Conservation (phyloP, 2,797 vertebrate species). For the Schizopygopsis malacanthus region DNA sequence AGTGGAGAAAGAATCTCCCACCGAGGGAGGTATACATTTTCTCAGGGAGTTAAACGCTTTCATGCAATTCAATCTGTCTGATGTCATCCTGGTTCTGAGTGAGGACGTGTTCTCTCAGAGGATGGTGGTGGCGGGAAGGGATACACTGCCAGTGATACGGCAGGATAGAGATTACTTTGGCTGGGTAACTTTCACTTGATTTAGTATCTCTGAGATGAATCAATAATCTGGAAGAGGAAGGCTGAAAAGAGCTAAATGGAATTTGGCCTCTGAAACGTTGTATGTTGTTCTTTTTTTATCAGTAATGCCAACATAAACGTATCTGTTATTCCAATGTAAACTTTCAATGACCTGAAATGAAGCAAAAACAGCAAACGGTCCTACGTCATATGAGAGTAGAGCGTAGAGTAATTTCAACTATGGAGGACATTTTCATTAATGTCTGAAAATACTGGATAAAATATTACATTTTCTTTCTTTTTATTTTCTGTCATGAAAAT, state of each 20-base stretch:
- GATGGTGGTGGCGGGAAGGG: neutral
- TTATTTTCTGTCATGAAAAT: neutral
- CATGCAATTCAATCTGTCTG: conserved; percentile 53
- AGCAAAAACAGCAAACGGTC: neutral
- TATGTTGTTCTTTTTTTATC: neutral
- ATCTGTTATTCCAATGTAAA: neutral
- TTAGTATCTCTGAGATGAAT: neutral
- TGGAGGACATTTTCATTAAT: neutral
- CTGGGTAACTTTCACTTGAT: conserved; percentile 11
- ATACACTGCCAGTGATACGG: conserved; percentile 6
- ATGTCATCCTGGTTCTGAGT: conserved; percentile 48
- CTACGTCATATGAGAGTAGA: neutral
- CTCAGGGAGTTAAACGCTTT: conserved; percentile 50
- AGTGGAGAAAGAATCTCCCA: conserved; percentile 33
- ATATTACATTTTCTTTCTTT: neutral
- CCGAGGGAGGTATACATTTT: conserved; percentile 59
- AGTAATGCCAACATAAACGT: neutral
- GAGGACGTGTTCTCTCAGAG: conserved; percentile 25
- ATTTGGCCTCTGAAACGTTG: neutral
- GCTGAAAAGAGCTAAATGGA: neutral
- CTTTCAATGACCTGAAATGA: neutral
- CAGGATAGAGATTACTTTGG: conserved; percentile 8
- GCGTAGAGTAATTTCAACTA: neutral
- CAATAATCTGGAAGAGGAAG: neutral
- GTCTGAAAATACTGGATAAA: neutral